A percentile compares a stretch with the other conserved stretches of the same genome.
These are phyloP conservation scores for Caranx melampygus DNA, from an alignment of 2,113 vertebrate genomes.

Conservation along the genomic window DNA sequence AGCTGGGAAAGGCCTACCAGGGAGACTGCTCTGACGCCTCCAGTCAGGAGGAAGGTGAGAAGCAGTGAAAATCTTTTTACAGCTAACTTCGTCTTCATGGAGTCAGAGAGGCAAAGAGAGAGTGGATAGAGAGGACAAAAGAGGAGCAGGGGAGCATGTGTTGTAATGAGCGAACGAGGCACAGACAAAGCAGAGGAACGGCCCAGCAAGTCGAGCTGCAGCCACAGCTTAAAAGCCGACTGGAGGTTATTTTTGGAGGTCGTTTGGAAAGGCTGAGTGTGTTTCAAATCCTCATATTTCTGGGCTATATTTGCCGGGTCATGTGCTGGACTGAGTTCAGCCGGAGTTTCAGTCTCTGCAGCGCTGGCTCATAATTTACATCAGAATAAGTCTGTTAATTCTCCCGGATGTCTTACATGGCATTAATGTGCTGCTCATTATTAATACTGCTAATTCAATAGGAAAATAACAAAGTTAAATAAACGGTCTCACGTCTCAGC, in stretches of 20 bases:
- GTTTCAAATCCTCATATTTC: slow-evolving; percentile 65
- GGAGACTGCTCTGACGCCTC: slow-evolving; percentile 94
- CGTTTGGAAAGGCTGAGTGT: slow-evolving; percentile 32
- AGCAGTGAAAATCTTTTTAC: neutral
- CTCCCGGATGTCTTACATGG: neutral
- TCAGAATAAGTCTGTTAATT: neutral
- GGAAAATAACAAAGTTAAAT: neutral
- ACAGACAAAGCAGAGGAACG: neutral
- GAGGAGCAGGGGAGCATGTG: neutral
- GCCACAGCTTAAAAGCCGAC: neutral
- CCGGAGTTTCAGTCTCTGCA: slow-evolving; percentile 11
- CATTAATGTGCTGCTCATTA: neutral
- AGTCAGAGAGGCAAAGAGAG: neutral
- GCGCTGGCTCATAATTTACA: slow-evolving; percentile 1
- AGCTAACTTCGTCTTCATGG: neutral
- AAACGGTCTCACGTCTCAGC: too few species aligned
- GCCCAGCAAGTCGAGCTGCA: neutral
- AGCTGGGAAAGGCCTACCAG: slow-evolving; percentile 86
- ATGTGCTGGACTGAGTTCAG: slow-evolving; percentile 22
- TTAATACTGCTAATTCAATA: neutral
- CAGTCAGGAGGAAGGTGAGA: slow-evolving; percentile 94
- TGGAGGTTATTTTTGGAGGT: slow-evolving; percentile 62
- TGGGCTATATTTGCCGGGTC: slow-evolving; percentile 60
- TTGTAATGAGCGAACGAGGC: neutral
- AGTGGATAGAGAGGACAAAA: neutral